Conservation (phyloP, 2,797 vertebrate species). For the Ceryle rudis region DNA sequence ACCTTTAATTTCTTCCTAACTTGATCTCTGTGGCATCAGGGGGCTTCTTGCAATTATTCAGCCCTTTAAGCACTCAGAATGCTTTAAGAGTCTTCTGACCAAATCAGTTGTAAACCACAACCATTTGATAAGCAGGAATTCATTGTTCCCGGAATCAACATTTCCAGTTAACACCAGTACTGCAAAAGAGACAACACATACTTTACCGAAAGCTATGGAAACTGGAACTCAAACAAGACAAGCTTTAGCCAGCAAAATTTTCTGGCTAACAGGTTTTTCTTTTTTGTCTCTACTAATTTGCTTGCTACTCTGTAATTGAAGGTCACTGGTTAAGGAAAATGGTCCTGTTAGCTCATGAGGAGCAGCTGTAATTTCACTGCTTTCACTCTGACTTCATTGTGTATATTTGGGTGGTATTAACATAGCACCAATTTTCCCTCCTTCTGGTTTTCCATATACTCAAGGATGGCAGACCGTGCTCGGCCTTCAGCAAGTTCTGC, state of each 20-base stretch:
- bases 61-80: neutral
- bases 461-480: neutral
- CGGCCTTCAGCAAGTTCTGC: neutral
- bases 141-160: constrained; percentile 20
- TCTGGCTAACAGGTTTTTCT: constrained; percentile 59
- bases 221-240: constrained; percentile 64
- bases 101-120: neutral
- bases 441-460: constrained; percentile 25
- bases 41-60: neutral
- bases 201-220: constrained; percentile 36
- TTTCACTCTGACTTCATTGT: constrained; percentile 58
- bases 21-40: neutral
- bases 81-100: constrained; percentile 2
- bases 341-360: constrained; percentile 56
- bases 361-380: constrained; percentile 37
- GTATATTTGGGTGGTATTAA: constrained; percentile 66
- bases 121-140: constrained; percentile 59
- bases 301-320: constrained; percentile 61
- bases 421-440: constrained; percentile 42
- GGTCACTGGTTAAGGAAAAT: constrained; percentile 64
- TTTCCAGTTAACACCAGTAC: constrained; percentile 52
- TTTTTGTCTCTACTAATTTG: constrained; percentile 65
- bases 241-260: constrained; percentile 44
- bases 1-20: neutral
- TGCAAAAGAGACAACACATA: constrained; percentile 31